phyloP scores from a whole-genome alignment of 2,888 invertebrate species.

The Polydrusus cervinus region DNA sequence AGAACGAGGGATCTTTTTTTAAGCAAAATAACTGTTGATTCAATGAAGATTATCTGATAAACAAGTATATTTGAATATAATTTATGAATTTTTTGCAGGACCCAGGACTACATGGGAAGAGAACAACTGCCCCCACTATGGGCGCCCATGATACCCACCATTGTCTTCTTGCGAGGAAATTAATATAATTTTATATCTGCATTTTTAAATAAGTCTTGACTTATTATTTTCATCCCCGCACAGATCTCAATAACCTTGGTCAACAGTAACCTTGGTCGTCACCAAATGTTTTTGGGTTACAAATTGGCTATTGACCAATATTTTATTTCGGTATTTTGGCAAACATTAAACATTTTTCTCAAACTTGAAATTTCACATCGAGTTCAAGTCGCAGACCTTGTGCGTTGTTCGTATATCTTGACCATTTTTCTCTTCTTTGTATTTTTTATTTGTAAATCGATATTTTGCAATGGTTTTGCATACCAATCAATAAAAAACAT shows the following conservation, averaged over 20 bases:
- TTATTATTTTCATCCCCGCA: not conserved
- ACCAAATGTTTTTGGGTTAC: constrained; percentile 13
- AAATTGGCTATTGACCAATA: constrained; percentile 3
- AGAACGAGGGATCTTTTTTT: too few relatives aligned
- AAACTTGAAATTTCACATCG: not conserved
- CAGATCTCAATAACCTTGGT: not conserved
- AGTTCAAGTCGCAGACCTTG: constrained; percentile 8
- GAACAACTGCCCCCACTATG: too few relatives aligned
- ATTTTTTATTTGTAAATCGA: constrained; percentile 17
- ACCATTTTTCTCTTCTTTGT: constrained; percentile 13
- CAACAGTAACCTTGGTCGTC: not conserved
- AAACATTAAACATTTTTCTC: constrained; percentile 10
- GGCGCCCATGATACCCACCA: too few relatives aligned
- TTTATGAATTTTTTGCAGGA: too few relatives aligned
- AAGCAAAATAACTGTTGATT: too few relatives aligned
- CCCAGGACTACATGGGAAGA: too few relatives aligned
- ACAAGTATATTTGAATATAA: too few relatives aligned
- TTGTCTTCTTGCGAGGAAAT: too few relatives aligned
- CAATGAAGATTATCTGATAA: too few relatives aligned
- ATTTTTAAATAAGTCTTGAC: too few relatives aligned
- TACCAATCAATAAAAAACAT: constrained; percentile 12
- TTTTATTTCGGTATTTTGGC: constrained; percentile 12
- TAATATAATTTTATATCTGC: too few relatives aligned
- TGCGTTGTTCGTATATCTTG: not conserved
- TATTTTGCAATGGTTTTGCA: constrained; percentile 20